Percentiles rank a stretch among this genome's conserved stretches.
Conservation (phyloP, 2,797 vertebrate genomes). For the Cuculus canorus region DNA sequence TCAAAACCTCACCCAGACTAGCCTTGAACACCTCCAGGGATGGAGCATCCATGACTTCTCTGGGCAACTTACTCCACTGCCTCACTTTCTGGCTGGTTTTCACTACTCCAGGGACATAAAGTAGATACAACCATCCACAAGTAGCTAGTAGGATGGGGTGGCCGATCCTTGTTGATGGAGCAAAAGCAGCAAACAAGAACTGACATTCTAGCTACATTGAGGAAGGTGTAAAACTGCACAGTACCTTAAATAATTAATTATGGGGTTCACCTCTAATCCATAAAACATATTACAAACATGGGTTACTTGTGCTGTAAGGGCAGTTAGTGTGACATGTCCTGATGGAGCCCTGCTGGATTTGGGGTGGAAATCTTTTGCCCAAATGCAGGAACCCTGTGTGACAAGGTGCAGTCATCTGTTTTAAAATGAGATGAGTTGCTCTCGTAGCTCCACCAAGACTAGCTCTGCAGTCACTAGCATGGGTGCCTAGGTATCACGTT, state of each 20-base stretch:
- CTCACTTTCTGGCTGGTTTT: neutral
- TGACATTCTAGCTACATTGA: neutral
- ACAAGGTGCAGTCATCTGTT: neutral
- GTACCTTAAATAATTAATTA: neutral
- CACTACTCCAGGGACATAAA: neutral
- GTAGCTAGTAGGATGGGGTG: neutral
- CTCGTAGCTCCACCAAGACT: neutral
- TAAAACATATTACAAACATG: neutral
- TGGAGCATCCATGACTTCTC: too few relatives aligned
- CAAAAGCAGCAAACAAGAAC: neutral
- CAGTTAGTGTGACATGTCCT: neutral
- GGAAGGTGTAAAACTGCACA: neutral
- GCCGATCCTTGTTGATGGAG: neutral
- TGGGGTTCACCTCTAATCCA: neutral
- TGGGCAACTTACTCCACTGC: too few relatives aligned
- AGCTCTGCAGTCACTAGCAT: neutral
- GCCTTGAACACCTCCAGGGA: too few relatives aligned
- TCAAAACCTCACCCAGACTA: too few relatives aligned
- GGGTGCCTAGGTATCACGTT: fast-evolving
- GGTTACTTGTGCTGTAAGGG: neutral
- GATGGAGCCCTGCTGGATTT: neutral
- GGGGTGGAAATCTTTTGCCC: neutral
- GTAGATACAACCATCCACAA: neutral
- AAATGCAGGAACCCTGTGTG: neutral
- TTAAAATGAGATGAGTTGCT: neutral